These are phyloP conservation scores for Xiphias gladius DNA, from an alignment of 2,113 vertebrate species.

Conservation along the genomic window DNA sequence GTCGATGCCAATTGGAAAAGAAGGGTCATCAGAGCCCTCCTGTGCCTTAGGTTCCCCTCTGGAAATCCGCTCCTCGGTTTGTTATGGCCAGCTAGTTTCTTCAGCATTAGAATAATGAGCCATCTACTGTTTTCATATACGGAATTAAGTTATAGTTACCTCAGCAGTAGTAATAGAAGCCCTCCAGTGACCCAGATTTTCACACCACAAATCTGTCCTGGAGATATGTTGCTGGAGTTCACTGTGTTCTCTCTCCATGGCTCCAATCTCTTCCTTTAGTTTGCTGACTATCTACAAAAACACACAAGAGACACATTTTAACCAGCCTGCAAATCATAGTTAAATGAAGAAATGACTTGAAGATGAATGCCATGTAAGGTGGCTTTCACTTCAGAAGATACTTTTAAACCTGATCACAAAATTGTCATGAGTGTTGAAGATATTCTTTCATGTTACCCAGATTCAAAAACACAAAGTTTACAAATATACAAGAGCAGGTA, in stretches of 20 bases:
- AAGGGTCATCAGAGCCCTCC: background rate
- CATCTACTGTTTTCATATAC: background rate
- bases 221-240: constrained; percentile 96
- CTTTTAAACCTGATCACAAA: background rate
- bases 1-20: background rate
- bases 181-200: constrained; percentile 95
- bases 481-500: background rate
- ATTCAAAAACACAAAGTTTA: background rate
- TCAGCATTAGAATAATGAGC: background rate
- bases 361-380: background rate
- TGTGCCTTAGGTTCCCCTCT: background rate
- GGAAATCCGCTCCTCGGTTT: too few species aligned
- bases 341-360: background rate
- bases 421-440: too few species aligned
- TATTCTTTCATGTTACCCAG: too few species aligned
- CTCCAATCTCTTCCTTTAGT: constrained; percentile 94
- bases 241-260: constrained; percentile 94
- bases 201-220: constrained; percentile 98
- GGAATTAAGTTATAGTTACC: constrained; percentile 78
- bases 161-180: constrained; percentile 90
- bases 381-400: background rate
- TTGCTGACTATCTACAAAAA: constrained; percentile 92
- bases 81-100: background rate
- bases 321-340: background rate
- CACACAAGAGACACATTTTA: background rate